These are phyloP conservation scores for Calliscelio sp. DNA, from an alignment of 2,888 invertebrate species.

Conservation along the genomic window DNA sequence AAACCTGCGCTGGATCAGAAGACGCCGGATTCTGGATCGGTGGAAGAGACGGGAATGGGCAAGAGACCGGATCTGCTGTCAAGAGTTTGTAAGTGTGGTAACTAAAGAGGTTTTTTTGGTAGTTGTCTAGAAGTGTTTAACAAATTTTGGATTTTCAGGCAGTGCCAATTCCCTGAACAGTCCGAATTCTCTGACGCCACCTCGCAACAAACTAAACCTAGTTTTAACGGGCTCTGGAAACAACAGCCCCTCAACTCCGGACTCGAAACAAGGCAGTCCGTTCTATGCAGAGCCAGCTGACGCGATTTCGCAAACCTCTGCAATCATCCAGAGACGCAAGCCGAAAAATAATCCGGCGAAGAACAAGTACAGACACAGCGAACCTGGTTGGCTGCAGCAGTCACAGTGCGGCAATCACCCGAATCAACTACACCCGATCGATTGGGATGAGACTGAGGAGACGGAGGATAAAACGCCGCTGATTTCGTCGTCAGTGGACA, in stretches of 20 bases:
- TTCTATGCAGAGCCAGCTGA: conserved; percentile 97
- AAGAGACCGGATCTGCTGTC: conserved; percentile 84
- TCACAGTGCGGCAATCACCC: conserved; percentile 77
- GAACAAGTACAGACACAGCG: conserved; percentile 84
- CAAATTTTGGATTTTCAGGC: too few species aligned
- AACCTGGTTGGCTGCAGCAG: conserved; percentile 83
- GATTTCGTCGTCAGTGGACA: conserved; percentile 89
- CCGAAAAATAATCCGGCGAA: conserved; percentile 81
- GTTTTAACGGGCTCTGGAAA: conserved; percentile 82
- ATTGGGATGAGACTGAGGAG: conserved; percentile 84
- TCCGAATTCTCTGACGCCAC: conserved; percentile 82
- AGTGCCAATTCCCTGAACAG: conserved; percentile 88
- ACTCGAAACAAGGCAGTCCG: conserved; percentile 92
- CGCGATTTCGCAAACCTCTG: conserved; percentile 88
- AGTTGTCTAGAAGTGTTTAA: too few species aligned
- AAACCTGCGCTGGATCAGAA: conserved; percentile 83
- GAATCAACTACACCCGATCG: conserved; percentile 83
- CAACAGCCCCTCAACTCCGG: conserved; percentile 83
- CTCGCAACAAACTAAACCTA: conserved; percentile 83
- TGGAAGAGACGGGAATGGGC: conserved; percentile 81
- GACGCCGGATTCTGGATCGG: conserved; percentile 77
- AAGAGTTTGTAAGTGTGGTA: conserved; percentile 84
- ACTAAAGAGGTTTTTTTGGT: too few species aligned
- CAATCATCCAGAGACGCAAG: conserved; percentile 80
- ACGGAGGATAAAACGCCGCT: conserved; percentile 84